phyloP scores from a whole-genome alignment of 2,113 vertebrate species.

The Triplophysa tibetana region DNA sequence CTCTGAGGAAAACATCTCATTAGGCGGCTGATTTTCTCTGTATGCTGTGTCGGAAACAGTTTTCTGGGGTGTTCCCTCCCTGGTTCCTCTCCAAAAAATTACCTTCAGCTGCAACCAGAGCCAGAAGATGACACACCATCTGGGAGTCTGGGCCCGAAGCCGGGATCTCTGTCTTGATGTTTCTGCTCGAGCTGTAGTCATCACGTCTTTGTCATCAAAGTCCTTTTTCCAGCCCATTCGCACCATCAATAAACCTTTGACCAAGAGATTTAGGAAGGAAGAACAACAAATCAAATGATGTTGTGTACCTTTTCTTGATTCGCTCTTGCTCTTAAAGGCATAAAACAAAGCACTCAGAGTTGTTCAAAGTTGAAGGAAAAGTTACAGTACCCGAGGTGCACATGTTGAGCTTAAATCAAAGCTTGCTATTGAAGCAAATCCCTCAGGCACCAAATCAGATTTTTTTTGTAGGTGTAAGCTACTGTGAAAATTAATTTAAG shows the following conservation, averaged over 20 bases:
- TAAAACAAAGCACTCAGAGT: not conserved
- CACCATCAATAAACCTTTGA: conserved; percentile 47
- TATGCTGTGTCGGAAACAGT: not conserved
- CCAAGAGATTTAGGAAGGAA: conserved; percentile 18
- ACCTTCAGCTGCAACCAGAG: conserved; percentile 49
- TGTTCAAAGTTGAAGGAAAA: not conserved
- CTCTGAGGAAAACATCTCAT: conserved; percentile 7
- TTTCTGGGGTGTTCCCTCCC: conserved; percentile 36
- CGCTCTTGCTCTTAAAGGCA: not conserved
- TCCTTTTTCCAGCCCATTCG: conserved; percentile 61
- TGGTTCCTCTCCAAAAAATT: conserved; percentile 44
- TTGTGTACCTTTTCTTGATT: conserved; percentile 26
- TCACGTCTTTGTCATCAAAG: conserved; percentile 56
- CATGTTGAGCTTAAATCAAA: not conserved
- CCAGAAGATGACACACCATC: conserved; percentile 56
- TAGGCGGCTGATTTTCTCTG: not conserved
- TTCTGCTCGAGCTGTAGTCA: conserved; percentile 47
- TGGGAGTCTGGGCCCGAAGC: conserved; percentile 49
- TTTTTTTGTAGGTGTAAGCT: not conserved
- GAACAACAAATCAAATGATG: conserved; percentile 37
- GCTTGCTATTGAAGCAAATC: not conserved
- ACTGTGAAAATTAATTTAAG: conserved; percentile 20
- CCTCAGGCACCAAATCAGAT: not conserved
- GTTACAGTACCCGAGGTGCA: not conserved
- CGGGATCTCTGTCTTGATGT: conserved; percentile 24